Evolutionary conservation across 2,888 invertebrate genomes (phyloP), one percentile per base, ranked within the genome.

Genomic region (Gari tellinella): DNA sequence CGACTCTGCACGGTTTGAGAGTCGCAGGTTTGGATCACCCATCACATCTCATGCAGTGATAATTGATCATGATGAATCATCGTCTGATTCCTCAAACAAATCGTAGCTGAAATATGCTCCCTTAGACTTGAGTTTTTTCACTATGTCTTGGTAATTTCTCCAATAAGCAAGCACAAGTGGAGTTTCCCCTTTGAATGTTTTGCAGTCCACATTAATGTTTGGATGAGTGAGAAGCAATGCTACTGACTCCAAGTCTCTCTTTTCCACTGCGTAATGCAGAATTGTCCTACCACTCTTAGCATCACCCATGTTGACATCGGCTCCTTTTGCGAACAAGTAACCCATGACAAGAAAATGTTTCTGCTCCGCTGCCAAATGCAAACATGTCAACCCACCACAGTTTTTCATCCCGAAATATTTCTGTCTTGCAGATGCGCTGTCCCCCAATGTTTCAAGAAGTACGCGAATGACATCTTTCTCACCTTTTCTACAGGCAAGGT

Each of bases 251-350:
- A 72, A 19, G 48, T 80, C 78, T 12, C 61, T 72, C 25, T 55
- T 61, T 49, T 79, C 76, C 7, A 67, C 78, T 1, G 83, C 81
- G 37, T 72, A 67, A 65, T 83, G 83, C 4, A 83, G 72, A 40
- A 80, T 74, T 1, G 83, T 81, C 26, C 76, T 64, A 15, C 83
- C 83, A 62, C 76, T 78, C 72, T 81, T 83, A 0, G 80, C 77
- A 49, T 83, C 83, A 4, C 75, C 72, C 12, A 76, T 70, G 53
- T 83, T 83, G 8, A 83, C 72, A 31, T 80, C 64, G 2, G 80
- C 80, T 25, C 80, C 81, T 26, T 66, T 74, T 2, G 70, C 65
- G n/a, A 81, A 67, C n/a, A 83, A 43, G 51, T 73, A 51, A 38
- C 78, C 70, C 40, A 80, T 57, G 26, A 83, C 72, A 21, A 66